phyloP scores from a whole-genome alignment of 1,140 invertebrate genomes.

The Aphelenchoides besseyi region DNA sequence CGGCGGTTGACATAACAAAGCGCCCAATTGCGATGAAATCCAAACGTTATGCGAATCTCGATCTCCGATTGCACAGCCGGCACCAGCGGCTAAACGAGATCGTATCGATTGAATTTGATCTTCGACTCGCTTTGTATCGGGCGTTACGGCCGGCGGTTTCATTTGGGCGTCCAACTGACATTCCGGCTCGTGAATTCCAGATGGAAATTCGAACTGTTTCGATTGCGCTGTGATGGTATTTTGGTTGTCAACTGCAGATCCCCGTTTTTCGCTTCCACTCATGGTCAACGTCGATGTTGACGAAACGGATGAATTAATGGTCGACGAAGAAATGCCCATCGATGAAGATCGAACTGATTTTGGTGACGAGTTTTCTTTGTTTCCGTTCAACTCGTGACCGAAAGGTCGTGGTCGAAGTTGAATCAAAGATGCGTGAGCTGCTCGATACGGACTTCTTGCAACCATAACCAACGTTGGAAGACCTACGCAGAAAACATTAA shows the following conservation, averaged over 20 bases:
- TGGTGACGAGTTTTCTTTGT: constrained; percentile 6
- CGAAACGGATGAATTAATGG: background rate
- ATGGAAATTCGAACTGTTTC: constrained; percentile 40
- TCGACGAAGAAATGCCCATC: background rate
- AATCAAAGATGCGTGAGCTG: constrained; percentile 38
- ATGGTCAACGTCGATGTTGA: background rate
- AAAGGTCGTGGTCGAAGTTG: constrained; percentile 24
- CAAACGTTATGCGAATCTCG: constrained; percentile 46
- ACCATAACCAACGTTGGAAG: constrained; percentile 51
- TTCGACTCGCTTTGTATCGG: constrained; percentile 67
- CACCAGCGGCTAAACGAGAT: constrained; percentile 39
- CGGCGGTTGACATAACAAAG: constrained; percentile 43
- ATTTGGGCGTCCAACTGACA: constrained; percentile 82
- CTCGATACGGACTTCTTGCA: constrained; percentile 38
- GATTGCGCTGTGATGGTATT: background rate
- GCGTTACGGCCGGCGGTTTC: constrained; percentile 74
- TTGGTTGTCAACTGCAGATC: background rate
- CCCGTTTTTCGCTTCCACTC: background rate
- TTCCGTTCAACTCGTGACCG: background rate
- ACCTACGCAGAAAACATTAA: constrained; percentile 19
- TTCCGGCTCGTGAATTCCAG: constrained; percentile 60
- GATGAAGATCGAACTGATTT: background rate
- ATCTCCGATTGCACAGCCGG: constrained; percentile 61
- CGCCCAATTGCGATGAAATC: constrained; percentile 45
- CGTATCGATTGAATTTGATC: constrained; percentile 65